A percentile compares a stretch with the other conserved stretches of the same genome.
phyloP scores from a whole-genome alignment of 2,888 invertebrate species.

The Smittia aterrima region DNA sequence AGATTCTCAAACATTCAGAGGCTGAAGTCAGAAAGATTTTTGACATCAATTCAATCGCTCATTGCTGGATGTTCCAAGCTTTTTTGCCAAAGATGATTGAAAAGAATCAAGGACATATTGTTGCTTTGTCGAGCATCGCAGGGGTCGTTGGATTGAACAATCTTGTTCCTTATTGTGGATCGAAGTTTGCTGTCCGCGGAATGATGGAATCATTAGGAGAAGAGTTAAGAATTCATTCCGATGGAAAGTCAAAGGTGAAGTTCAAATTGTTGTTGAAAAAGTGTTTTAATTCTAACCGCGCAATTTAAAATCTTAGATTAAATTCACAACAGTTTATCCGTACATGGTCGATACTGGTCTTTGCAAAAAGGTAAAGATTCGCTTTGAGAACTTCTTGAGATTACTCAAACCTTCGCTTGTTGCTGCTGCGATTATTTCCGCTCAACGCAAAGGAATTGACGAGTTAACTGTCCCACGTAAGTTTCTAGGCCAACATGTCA shows the following conservation, averaged over 20 bases:
- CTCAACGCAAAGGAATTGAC: slow-evolving; percentile 62
- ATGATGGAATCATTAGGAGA: slow-evolving; percentile 76
- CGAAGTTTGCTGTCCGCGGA: slow-evolving; percentile 78
- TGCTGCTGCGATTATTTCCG: slow-evolving; percentile 64
- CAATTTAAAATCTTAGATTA: no score
- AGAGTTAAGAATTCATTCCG: slow-evolving; percentile 61
- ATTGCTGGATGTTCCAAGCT: slow-evolving; percentile 73
- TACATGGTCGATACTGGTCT: slow-evolving; percentile 86
- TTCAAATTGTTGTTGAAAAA: not conserved
- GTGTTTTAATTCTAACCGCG: not conserved
- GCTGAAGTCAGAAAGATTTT: slow-evolving; percentile 67
- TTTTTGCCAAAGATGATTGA: slow-evolving; percentile 77
- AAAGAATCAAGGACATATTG: slow-evolving; percentile 72
- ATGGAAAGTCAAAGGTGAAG: slow-evolving; percentile 29
- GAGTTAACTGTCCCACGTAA: slow-evolving; percentile 52
- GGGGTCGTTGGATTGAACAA: slow-evolving; percentile 71
- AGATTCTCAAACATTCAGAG: slow-evolving; percentile 64
- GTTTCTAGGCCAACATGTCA: not conserved
- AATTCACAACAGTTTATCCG: slow-evolving; percentile 80
- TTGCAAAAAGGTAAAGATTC: slow-evolving; percentile 71
- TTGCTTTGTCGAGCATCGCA: slow-evolving; percentile 75
- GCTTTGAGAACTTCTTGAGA: slow-evolving; percentile 65
- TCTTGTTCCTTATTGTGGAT: slow-evolving; percentile 77
- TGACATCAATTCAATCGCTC: slow-evolving; percentile 74
- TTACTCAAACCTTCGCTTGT: slow-evolving; percentile 64